Conservation (phyloP, 1,140 invertebrate genomes). For the Lineus longissimus region DNA sequence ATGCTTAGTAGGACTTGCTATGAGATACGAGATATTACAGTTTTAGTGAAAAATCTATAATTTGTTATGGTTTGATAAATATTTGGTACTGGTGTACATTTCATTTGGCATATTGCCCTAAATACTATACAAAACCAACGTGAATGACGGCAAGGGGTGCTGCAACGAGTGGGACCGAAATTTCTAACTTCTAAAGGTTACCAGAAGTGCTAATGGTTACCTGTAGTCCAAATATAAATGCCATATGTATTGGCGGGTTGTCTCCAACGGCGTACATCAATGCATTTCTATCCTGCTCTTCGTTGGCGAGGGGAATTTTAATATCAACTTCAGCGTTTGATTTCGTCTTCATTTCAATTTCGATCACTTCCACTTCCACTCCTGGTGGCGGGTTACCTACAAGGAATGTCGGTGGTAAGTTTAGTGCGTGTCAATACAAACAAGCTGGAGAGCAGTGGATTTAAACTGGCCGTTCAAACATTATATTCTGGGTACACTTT, state of each 20-base stretch:
- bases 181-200: no score
- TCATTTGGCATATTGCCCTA: background rate
- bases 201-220: background rate
- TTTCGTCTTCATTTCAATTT: no score
- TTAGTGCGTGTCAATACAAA: no score
- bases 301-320: no score
- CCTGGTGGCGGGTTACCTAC: no score
- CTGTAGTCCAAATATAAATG: background rate
- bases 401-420: no score
- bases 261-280: background rate
- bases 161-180: background rate
- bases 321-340: no score
- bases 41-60: background rate
- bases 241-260: conserved; percentile 3
- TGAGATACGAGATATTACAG: conserved; percentile 6
- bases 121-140: background rate
- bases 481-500: no score
- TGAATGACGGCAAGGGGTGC: background rate
- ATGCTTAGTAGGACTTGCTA: conserved; percentile 43
- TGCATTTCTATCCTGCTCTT: background rate
- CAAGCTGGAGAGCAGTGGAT: no score
- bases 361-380: no score
- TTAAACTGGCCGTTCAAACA: no score
- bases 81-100: background rate
- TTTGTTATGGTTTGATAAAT: background rate